Evolutionary conservation across 2,888 invertebrate genomes (phyloP).

Genomic region (Pedicia rivosa): DNA sequence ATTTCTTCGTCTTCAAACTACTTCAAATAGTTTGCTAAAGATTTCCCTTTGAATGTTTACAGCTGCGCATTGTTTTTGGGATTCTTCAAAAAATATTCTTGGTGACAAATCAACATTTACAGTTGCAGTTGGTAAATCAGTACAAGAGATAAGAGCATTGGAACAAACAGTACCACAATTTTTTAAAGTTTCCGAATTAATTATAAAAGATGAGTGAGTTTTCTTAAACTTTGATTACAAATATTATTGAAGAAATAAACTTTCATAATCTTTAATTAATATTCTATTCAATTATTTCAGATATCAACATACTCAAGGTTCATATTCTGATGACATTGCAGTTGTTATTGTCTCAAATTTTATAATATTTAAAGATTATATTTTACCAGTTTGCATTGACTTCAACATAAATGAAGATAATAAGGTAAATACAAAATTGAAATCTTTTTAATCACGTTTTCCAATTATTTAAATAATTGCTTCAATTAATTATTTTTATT

Average conservation of each 20-base stretch:
- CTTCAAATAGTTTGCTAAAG: too few relatives aligned
- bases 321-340: not conserved
- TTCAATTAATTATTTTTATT: too few relatives aligned
- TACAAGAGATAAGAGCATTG: constrained; percentile 4
- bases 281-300: too few relatives aligned
- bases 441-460: too few relatives aligned
- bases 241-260: too few relatives aligned
- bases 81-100: not conserved
- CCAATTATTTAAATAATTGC: too few relatives aligned
- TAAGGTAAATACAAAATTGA: too few relatives aligned
- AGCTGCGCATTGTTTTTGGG: constrained; percentile 12
- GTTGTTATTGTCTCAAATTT: not conserved
- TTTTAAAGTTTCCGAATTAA: constrained; percentile 11
- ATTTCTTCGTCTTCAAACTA: too few relatives aligned
- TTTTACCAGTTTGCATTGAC: constrained; percentile 1
- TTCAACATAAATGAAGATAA: not conserved
- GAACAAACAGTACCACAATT: constrained; percentile 12
- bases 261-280: too few relatives aligned
- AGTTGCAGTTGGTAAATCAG: constrained; percentile 10
- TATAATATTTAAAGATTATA: not conserved
- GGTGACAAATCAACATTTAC: constrained; percentile 2
- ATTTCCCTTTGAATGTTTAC: not conserved
- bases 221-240: too few relatives aligned
- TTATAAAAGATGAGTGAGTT: constrained; percentile 2
- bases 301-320: constrained; percentile 1